phyloP scores from a whole-genome alignment of 1,140 invertebrate species.

The Trachymyrmex cornetzi region DNA sequence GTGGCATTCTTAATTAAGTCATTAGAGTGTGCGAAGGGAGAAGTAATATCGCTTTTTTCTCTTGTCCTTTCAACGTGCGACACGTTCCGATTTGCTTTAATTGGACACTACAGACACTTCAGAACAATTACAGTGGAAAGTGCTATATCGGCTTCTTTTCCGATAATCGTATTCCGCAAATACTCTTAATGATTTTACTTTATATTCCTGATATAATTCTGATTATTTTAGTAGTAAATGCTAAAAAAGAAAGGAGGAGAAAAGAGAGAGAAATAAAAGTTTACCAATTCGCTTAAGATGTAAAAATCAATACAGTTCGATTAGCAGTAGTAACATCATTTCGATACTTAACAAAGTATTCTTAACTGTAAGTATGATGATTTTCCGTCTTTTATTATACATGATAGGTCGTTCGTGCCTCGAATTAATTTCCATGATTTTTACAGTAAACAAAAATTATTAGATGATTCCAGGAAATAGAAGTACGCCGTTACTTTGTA shows the following conservation, averaged over 20 bases:
- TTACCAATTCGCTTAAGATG: not conserved
- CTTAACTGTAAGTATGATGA: no score
- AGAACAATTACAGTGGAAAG: constrained; percentile 14
- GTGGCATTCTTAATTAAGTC: constrained; percentile 52
- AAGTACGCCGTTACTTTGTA: no score
- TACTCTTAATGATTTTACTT: constrained; percentile 28
- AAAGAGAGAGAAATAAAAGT: not conserved
- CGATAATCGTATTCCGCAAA: constrained; percentile 40
- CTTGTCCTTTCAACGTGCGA: not conserved
- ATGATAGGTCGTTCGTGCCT: no score
- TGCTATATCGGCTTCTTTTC: constrained; percentile 21
- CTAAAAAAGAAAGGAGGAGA: not conserved
- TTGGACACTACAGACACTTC: constrained; percentile 23
- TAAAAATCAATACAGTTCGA: not conserved
- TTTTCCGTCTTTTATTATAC: no score
- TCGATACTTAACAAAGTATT: no score
- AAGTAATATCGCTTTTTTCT: not conserved
- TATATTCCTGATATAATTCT: not conserved
- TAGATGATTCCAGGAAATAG: no score
- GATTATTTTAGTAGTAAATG: constrained; percentile 16
- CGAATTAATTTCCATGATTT: no score
- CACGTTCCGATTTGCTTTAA: constrained; percentile 50
- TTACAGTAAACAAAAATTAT: no score
- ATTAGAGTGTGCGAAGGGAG: constrained; percentile 34
- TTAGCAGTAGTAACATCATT: not conserved